These are phyloP conservation scores for Polietes domitor DNA, from an alignment of 2,888 invertebrate species.

Conservation along the genomic window DNA sequence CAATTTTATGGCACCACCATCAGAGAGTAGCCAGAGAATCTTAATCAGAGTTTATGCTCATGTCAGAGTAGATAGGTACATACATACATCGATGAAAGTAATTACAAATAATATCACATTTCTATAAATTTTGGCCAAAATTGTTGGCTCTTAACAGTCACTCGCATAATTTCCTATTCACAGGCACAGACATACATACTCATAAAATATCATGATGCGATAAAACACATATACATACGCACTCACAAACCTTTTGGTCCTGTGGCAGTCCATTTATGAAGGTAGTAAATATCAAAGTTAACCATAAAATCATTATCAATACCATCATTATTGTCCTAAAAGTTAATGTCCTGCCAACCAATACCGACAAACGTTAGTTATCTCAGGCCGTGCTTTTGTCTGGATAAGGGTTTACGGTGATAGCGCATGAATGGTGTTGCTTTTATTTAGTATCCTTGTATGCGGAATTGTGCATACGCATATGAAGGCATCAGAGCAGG, in stretches of 20 bases:
- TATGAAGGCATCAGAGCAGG: background rate
- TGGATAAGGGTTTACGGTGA: background rate
- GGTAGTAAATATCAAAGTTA: conserved; percentile 40
- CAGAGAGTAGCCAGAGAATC: background rate
- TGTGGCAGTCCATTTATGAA: conserved; percentile 4
- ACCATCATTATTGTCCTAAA: conserved; percentile 51
- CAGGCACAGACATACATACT: background rate
- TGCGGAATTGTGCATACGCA: background rate
- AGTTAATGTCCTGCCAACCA: conserved; percentile 53
- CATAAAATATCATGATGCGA: background rate
- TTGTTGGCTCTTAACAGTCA: background rate
- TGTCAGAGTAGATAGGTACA: no score
- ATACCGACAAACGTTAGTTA: conserved; percentile 3
- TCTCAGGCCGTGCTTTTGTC: background rate
- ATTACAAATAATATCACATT: conserved; percentile 13
- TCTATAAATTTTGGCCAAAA: conserved; percentile 6
- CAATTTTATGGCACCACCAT: conserved; percentile 19
- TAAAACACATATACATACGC: background rate
- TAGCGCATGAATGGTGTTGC: background rate
- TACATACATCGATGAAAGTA: no score
- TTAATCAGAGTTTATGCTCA: conserved; percentile 29
- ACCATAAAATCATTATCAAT: conserved; percentile 61
- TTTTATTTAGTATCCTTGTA: background rate
- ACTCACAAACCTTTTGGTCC: background rate
- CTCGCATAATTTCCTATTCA: background rate